Percentiles rank a stretch among this genome's conserved stretches.
phyloP scores from a whole-genome alignment of 2,113 vertebrate species.

The Tricholaema leucomelas region DNA sequence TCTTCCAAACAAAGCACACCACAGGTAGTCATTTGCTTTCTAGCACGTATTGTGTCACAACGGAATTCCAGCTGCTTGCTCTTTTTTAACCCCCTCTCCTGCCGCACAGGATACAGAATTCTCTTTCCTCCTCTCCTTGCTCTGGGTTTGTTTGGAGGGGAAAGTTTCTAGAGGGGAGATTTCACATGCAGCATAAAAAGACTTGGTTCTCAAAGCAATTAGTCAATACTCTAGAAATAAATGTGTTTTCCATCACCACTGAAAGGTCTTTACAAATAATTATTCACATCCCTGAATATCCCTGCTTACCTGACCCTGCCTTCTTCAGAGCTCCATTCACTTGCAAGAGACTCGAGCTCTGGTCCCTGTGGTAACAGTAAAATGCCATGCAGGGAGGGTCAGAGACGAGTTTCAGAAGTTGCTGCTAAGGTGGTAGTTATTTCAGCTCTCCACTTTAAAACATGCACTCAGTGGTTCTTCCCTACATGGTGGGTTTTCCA shows the following conservation, averaged over 20 bases:
- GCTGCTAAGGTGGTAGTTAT: not conserved
- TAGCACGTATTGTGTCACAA: fast-evolving
- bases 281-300: fast-evolving
- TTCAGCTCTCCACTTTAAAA: not conserved
- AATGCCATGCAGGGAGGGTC: not conserved
- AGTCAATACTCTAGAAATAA: not conserved
- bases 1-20: not conserved
- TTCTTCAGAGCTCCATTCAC: not conserved
- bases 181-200: not conserved
- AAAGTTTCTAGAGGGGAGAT: not conserved
- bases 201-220: not conserved
- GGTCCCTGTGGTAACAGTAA: not conserved
- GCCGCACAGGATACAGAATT: not conserved
- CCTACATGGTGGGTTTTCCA: not conserved
- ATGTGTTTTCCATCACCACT: not conserved
- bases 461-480: not conserved
- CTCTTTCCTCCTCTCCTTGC: not conserved
- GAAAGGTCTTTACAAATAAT: not conserved
- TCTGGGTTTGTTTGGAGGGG: not conserved
- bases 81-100: not conserved
- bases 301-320: not conserved
- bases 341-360: not conserved
- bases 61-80: not conserved
- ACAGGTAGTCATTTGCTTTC: not conserved
- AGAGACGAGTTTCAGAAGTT: not conserved